Conservation (phyloP, 2,797 vertebrate species). For the Lutra lutra region DNA sequence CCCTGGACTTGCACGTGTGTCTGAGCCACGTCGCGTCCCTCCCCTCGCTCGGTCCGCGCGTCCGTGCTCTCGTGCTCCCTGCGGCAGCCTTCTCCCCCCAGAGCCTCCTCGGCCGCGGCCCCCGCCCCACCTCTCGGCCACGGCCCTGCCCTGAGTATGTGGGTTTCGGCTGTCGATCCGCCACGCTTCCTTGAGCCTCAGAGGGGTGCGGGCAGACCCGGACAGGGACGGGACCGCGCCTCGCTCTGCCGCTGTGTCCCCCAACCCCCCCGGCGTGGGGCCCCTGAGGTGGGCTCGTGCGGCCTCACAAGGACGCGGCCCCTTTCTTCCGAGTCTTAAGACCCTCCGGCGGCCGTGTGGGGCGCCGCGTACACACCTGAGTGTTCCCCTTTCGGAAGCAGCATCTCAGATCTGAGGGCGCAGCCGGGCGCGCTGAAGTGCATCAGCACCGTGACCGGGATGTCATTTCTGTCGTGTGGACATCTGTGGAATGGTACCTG, state of each 20-base stretch:
- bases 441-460: not conserved
- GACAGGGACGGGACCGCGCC: not conserved
- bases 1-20: accelerated
- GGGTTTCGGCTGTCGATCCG: not conserved
- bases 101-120: not conserved
- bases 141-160: not conserved
- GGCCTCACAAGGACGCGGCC: accelerated
- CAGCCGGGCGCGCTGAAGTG: not conserved
- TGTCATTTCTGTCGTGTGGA: accelerated
- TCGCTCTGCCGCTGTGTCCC: not conserved
- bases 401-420: not conserved
- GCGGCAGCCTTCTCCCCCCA: not conserved
- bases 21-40: accelerated
- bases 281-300: not conserved
- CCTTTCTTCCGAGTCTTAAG: not conserved
- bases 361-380: not conserved
- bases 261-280: not conserved
- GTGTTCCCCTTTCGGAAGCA: not conserved
- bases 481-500: not conserved
- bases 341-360: not conserved
- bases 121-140: not conserved
- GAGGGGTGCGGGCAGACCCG: not conserved
- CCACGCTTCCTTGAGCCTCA: accelerated
- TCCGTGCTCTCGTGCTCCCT: too few species aligned
- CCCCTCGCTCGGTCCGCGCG: accelerated